phyloP scores from a whole-genome alignment of 2,797 vertebrate genomes.

The Enteromius afrohamiltoni region DNA sequence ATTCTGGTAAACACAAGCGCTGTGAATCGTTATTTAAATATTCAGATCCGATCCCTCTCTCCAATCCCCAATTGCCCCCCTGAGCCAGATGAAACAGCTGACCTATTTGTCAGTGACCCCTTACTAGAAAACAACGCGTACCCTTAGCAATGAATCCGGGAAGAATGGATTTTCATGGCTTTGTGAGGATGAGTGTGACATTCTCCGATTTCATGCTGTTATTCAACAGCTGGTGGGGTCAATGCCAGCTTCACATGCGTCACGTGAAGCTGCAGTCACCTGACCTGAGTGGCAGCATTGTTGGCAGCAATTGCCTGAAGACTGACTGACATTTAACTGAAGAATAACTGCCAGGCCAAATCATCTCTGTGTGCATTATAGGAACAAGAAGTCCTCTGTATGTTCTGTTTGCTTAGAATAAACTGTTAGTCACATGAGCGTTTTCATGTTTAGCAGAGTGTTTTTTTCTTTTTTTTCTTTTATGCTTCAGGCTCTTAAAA shows the following conservation, averaged over 20 bases:
- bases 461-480: neutral
- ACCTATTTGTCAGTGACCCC: slow-evolving; percentile 25
- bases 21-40: slow-evolving; percentile 13
- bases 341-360: slow-evolving; percentile 23
- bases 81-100: slow-evolving; percentile 27
- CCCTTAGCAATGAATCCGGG: slow-evolving; percentile 15
- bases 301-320: slow-evolving; percentile 21
- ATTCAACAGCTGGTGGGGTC: slow-evolving; percentile 48
- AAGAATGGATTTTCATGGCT: slow-evolving; percentile 41
- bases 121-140: slow-evolving; percentile 32
- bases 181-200: slow-evolving; percentile 41
- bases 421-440: slow-evolving; percentile 22
- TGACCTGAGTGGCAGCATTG: slow-evolving; percentile 41
- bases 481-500: neutral
- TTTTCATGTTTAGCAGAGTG: slow-evolving; percentile 4
- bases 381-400: slow-evolving; percentile 32
- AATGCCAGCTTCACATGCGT: slow-evolving; percentile 43
- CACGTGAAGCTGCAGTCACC: slow-evolving; percentile 43
- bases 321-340: slow-evolving; percentile 49
- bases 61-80: neutral
- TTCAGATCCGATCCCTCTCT: slow-evolving; percentile 23
- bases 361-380: slow-evolving; percentile 22
- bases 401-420: slow-evolving; percentile 12
- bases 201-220: slow-evolving; percentile 53
- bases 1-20: slow-evolving; percentile 19